phyloP scores from a whole-genome alignment of 2,113 vertebrate genomes.

The Hippocampus barbouri region DNA sequence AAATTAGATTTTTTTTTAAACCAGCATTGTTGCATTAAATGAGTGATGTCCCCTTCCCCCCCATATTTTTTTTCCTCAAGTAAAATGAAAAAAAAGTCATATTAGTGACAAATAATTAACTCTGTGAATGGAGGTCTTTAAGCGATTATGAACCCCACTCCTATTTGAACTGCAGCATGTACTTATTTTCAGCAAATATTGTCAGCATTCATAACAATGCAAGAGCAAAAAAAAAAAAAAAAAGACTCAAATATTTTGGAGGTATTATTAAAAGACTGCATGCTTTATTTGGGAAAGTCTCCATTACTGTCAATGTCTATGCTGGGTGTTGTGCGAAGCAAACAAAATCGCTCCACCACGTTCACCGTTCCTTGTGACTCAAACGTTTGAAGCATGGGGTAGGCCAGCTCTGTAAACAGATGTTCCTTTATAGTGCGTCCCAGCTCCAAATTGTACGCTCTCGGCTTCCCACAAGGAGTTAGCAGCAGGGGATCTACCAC shows the following conservation, averaged over 20 bases:
- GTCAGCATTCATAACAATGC: not conserved
- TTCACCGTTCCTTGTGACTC: conserved; percentile 46
- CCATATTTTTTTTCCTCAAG: too few species aligned
- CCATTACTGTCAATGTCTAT: conserved; percentile 46
- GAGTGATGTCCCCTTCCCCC: too few species aligned
- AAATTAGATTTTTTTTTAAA: not conserved
- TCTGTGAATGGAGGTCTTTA: too few species aligned
- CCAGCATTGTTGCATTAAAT: too few species aligned
- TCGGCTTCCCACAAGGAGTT: conserved; percentile 41
- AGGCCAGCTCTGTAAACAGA: conserved; percentile 63
- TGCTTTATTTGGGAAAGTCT: not conserved
- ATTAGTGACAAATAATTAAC: too few species aligned
- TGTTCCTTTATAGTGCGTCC: conserved; percentile 66
- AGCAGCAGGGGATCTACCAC: conserved; percentile 68
- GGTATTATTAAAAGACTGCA: conserved; percentile 1
- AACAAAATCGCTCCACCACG: conserved; percentile 59
- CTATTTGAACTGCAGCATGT: not conserved
- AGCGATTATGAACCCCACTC: too few species aligned
- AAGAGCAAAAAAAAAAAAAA: not conserved
- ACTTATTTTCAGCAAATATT: not conserved
- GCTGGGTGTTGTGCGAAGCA: conserved; percentile 54
- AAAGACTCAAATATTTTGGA: not conserved
- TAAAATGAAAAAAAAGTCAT: too few species aligned
- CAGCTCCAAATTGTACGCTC: conserved; percentile 61
- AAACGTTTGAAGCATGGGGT: conserved; percentile 48